Evolutionary conservation across 1,140 invertebrate genomes (phyloP).

Genomic region (Apolygus lucorum): DNA sequence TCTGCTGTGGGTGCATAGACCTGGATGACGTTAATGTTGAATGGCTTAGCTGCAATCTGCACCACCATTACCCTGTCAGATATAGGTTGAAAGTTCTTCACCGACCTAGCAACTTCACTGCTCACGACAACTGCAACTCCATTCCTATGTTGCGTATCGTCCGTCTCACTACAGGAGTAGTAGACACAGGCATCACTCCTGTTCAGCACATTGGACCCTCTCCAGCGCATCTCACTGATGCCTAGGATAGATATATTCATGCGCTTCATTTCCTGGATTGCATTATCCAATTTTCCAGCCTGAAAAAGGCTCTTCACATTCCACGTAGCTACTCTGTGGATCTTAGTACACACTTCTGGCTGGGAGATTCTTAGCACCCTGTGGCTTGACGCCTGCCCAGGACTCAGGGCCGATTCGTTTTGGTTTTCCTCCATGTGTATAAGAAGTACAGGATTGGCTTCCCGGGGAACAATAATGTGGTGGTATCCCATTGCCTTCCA

Average conservation of each 20-base stretch:
- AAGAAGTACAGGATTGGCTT: not conserved
- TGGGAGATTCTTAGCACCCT: not conserved
- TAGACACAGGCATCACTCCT: conserved; percentile 22
- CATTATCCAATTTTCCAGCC: conserved; percentile 30
- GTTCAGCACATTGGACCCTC: conserved; percentile 16
- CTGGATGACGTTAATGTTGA: conserved; percentile 22
- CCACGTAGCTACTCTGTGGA: conserved; percentile 32
- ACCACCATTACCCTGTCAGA: conserved; percentile 5
- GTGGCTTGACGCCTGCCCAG: not conserved
- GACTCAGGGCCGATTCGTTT: not conserved
- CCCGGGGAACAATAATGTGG: not conserved
- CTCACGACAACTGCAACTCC: conserved; percentile 18
- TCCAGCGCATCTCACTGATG: conserved; percentile 31
- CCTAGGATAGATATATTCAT: conserved; percentile 29
- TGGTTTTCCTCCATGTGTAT: not conserved
- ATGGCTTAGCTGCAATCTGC: conserved; percentile 12
- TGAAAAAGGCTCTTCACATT: conserved; percentile 30
- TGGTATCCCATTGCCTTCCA: not conserved
- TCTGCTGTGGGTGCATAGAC: conserved; percentile 24
- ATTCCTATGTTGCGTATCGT: not conserved
- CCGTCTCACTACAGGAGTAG: conserved; percentile 23
- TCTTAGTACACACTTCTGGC: conserved; percentile 18
- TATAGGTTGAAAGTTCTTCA: conserved; percentile 16
- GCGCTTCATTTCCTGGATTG: conserved; percentile 28
- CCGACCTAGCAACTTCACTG: conserved; percentile 8